Evolutionary conservation across 2,797 vertebrate genomes (phyloP).

Genomic region (Aselliscus stoliczkanus): DNA sequence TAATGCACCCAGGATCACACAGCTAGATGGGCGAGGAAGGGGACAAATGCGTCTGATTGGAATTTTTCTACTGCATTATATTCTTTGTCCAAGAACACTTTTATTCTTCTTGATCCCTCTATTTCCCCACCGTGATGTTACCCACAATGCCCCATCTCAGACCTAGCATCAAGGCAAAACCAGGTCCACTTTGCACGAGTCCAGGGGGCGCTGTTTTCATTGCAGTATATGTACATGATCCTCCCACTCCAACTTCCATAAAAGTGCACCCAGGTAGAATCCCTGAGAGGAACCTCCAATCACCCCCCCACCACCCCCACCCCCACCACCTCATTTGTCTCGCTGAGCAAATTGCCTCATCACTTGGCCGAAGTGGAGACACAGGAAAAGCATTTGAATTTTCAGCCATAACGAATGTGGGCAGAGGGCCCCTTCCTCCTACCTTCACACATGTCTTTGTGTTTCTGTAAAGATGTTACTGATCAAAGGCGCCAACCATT

Average conservation of each 20-base stretch:
- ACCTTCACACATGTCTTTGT: background rate
- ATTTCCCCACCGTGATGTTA: background rate
- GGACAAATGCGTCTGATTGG: accelerated
- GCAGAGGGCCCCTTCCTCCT: background rate
- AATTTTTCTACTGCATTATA: accelerated
- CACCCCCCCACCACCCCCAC: background rate
- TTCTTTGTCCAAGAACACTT: background rate
- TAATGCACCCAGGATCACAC: accelerated
- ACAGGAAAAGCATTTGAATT: background rate
- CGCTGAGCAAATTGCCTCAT: accelerated
- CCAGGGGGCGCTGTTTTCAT: accelerated
- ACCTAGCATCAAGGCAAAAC: accelerated
- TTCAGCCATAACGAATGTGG: accelerated
- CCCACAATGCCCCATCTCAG: accelerated
- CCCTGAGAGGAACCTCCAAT: background rate
- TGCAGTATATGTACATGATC: accelerated
- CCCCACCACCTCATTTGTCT: accelerated
- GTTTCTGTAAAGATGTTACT: constrained; percentile 52
- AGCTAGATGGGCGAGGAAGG: background rate
- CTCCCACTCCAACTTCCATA: background rate
- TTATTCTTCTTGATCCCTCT: too few relatives aligned
- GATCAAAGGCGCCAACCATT: constrained; percentile 20
- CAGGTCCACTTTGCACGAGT: too few relatives aligned
- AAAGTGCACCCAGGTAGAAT: background rate
- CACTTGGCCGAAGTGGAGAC: too few relatives aligned